Evolutionary conservation across 2,888 invertebrate genomes (phyloP).

Genomic region (Uropetala carovei): DNA sequence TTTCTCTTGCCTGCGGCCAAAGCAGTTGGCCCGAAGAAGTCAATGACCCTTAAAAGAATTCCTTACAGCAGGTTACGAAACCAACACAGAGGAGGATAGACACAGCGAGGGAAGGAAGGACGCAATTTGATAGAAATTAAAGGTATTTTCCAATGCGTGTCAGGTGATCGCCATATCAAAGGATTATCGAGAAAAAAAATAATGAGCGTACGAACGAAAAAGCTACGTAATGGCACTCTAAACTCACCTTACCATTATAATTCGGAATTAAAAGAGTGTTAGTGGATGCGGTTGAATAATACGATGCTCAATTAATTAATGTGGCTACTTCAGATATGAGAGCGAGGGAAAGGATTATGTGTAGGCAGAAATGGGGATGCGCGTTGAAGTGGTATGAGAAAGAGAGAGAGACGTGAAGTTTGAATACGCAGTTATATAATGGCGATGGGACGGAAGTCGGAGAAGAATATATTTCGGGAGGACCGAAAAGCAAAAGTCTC

Average conservation of each 20-base stretch:
- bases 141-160: no score
- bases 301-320: neutral
- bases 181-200: no score
- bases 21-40: neutral
- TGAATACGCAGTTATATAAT: neutral
- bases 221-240: no score
- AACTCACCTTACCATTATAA: no score
- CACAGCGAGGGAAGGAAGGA: neutral
- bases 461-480: neutral
- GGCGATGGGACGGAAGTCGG: neutral
- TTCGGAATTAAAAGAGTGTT: no score
- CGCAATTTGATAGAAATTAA: no score
- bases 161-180: no score
- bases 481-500: neutral
- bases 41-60: slow-evolving; percentile 19
- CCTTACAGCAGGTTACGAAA: neutral
- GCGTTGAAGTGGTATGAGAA: neutral
- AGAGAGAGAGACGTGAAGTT: neutral
- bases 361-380: neutral
- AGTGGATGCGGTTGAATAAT: no score
- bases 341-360: neutral
- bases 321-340: neutral
- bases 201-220: no score
- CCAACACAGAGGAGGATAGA: neutral
- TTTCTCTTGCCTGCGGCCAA: neutral